Conservation (phyloP, 2,888 invertebrate genomes). For the Acleris literana region DNA sequence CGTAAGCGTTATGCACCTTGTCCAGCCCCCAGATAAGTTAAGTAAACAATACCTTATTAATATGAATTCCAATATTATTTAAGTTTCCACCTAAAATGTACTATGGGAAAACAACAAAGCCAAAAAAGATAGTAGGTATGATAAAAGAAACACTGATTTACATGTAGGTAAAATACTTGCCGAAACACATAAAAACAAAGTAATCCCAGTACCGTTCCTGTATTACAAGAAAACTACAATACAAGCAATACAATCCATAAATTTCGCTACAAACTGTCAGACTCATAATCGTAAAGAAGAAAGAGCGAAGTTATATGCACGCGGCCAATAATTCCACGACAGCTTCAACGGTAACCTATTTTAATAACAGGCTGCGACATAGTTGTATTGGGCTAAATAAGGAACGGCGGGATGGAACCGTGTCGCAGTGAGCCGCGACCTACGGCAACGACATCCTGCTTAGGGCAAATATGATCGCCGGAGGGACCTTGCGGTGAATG, state of each 20-base stretch:
- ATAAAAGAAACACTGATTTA: neutral
- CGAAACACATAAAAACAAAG: too few relatives aligned
- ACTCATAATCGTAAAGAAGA: neutral
- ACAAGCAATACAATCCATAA: neutral
- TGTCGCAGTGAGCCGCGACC: slow-evolving; percentile 43
- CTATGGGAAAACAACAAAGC: too few relatives aligned
- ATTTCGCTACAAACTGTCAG: neutral
- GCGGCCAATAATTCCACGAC: slow-evolving; percentile 19
- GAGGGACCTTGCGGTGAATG: slow-evolving; percentile 13
- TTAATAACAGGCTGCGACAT: slow-evolving; percentile 39
- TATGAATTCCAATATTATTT: too few relatives aligned
- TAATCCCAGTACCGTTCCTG: too few relatives aligned
- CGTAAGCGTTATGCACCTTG: too few relatives aligned
- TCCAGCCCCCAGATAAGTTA: too few relatives aligned
- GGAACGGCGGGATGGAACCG: slow-evolving; percentile 41
- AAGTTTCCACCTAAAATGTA: too few relatives aligned
- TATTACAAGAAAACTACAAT: neutral
- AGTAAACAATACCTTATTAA: too few relatives aligned
- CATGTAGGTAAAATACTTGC: neutral
- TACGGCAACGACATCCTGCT: slow-evolving; percentile 60
- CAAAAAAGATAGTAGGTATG: too few relatives aligned
- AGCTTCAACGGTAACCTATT: slow-evolving; percentile 45
- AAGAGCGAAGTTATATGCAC: slow-evolving; percentile 4
- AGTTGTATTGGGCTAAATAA: slow-evolving; percentile 44
- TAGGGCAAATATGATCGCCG: slow-evolving; percentile 45